Evolutionary conservation across 1,140 invertebrate genomes (phyloP), one percentile per base, ranked within the genome.

Genomic region (Panulirus ornatus): DNA sequence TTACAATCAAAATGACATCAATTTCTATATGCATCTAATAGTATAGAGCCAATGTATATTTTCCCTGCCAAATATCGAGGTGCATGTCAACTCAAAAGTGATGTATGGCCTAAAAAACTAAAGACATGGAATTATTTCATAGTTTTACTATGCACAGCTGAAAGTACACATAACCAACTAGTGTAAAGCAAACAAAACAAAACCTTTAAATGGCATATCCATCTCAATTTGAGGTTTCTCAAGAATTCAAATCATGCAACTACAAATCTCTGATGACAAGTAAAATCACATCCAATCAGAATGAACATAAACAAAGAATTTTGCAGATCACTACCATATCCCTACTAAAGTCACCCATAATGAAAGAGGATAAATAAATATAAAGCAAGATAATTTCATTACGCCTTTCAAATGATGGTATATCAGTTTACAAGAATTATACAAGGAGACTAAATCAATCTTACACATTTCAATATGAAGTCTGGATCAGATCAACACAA

Each of bases 41-140:
- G 63, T 84, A 84, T 36, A 42, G 42, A 85, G 30, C 71, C 63
- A 38, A 42, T 84, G 82, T 42, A 79, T 30, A 51, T 79, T n/a
- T 66, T 40, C 66, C 81, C 58, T 27, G 47, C 58, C 81, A 66
- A 40, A 38, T 84, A 34, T 84, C 42, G 58, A 63, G 66, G 81
- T 70, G 44, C 63, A 42, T 51, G 22, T 84, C 63, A 70, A 54
- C 40, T 19, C 11, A 27, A 70, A 44, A 70, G 30, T 66, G 11
- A 30, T 58, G 38, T 34, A 81, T 38, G 78, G 58, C 34, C 30
- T 58, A 58, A 76, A 38, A 30, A 38, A 58, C 22, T 51, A 81
- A 36, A 54, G 30, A 19, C 34, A 14, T 36, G 78, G 1, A 3
- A 27, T 38, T 38, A 36, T 38, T 38, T 73, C 42, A 73, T n/a